Evolutionary conservation across 2,888 invertebrate species (phyloP).

Genomic region (Parnassius smintheus): DNA sequence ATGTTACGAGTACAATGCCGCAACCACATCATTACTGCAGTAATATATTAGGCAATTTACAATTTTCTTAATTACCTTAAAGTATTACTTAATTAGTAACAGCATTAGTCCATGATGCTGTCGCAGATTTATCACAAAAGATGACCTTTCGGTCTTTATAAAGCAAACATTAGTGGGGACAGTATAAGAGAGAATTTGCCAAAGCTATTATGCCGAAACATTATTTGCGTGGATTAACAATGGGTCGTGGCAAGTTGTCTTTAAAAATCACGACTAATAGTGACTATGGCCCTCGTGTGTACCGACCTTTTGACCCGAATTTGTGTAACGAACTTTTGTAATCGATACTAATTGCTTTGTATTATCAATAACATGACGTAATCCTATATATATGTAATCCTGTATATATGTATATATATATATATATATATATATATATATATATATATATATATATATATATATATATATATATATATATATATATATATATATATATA

Average conservation of each 20-base stretch:
- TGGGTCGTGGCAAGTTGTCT: not conserved
- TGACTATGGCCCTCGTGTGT: not conserved
- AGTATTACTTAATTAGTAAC: too few species aligned
- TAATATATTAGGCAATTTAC: too few species aligned
- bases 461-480: too few species aligned
- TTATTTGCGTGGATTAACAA: constrained; percentile 1
- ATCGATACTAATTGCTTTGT: not conserved
- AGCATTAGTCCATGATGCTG: too few species aligned
- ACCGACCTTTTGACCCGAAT: not conserved
- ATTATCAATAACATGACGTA: not conserved
- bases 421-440: too few species aligned
- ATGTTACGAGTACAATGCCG: too few species aligned
- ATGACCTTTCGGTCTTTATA: constrained; percentile 5
- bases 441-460: too few species aligned
- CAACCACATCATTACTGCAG: too few species aligned
- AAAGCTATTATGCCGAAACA: constrained; percentile 3
- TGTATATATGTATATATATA: too few species aligned
- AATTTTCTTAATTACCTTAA: too few species aligned
- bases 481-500: too few species aligned
- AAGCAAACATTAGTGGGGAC: constrained; percentile 1
- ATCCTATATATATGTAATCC: too few species aligned
- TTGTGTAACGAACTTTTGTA: not conserved
- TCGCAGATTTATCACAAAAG: not conserved
- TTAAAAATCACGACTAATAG: constrained; percentile 2
- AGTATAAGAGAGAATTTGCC: not conserved